Conservation (phyloP, 2,888 invertebrate species). For the Eugnorisma glareosa region DNA sequence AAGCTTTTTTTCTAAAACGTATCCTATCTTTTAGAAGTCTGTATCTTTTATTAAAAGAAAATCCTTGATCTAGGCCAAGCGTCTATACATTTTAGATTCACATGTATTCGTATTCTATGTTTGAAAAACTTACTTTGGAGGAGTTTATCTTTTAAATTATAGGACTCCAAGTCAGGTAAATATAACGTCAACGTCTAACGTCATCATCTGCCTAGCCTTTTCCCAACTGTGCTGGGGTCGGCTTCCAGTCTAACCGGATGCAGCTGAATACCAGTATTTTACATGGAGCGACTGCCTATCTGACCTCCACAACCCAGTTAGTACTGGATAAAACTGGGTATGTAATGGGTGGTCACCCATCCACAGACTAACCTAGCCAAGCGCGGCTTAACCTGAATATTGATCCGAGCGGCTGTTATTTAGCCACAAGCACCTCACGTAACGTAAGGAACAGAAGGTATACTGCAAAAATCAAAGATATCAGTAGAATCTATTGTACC, state of each 20-base stretch:
- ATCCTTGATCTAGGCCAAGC: slow-evolving; percentile 28
- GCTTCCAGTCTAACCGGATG: background rate
- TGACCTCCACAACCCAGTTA: no score
- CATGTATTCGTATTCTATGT: background rate
- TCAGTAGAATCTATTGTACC: no score
- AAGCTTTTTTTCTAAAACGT: slow-evolving; percentile 1
- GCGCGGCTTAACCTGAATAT: no score
- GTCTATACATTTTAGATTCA: slow-evolving; percentile 38
- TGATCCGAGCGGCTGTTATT: no score
- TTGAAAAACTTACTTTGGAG: background rate
- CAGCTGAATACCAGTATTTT: no score
- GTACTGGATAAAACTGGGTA: no score
- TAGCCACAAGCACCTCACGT: no score
- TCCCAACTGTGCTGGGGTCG: background rate
- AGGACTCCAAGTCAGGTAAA: background rate
- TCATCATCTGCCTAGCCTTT: background rate
- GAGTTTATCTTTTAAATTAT: background rate
- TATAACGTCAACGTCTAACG: background rate
- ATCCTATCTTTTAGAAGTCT: background rate
- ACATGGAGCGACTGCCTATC: no score
- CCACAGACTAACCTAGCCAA: no score
- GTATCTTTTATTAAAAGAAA: slow-evolving; percentile 42
- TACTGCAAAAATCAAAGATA: no score
- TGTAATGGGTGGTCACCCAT: no score
- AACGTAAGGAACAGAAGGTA: no score